These are phyloP conservation scores for Gymnogyps californianus DNA, from an alignment of 2,113 vertebrate genomes.

Conservation along the genomic window DNA sequence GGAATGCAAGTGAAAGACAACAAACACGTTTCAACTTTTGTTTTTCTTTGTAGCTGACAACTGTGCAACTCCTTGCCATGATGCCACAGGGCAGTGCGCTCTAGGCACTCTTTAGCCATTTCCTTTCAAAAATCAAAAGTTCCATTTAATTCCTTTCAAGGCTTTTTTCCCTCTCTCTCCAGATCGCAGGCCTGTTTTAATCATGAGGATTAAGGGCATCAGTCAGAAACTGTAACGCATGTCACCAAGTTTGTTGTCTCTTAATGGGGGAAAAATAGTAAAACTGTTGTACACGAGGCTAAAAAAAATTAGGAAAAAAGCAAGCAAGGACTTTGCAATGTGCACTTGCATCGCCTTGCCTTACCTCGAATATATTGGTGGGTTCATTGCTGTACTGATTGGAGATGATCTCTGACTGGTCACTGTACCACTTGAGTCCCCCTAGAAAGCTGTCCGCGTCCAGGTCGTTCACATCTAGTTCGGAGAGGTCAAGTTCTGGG, in stretches of 20 bases:
- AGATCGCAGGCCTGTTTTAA: background rate
- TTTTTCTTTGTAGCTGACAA: constrained; percentile 11
- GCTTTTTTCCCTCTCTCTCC: background rate
- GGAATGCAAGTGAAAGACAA: constrained; percentile 5
- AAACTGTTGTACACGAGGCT: background rate
- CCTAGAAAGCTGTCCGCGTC: constrained; percentile 95
- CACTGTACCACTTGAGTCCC: constrained; percentile 98
- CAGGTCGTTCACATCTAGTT: constrained; percentile 97
- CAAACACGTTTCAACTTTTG: background rate
- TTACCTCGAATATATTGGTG: constrained; percentile 97
- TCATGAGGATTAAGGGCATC: background rate
- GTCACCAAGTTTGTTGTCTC: background rate
- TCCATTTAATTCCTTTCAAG: background rate
- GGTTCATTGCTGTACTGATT: constrained; percentile 95
- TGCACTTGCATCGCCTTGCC: background rate
- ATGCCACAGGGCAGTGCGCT: background rate
- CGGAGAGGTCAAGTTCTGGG: constrained; percentile 98
- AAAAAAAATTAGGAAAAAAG: background rate
- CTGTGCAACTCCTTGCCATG: constrained; percentile 1
- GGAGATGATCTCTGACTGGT: constrained; percentile 99
- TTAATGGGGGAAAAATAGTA: background rate
- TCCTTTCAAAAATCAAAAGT: background rate
- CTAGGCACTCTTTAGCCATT: background rate
- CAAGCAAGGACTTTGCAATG: background rate
- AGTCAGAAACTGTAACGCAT: background rate